phyloP scores from a whole-genome alignment of 1,140 invertebrate species.

The Drosophila fuyamai region DNA sequence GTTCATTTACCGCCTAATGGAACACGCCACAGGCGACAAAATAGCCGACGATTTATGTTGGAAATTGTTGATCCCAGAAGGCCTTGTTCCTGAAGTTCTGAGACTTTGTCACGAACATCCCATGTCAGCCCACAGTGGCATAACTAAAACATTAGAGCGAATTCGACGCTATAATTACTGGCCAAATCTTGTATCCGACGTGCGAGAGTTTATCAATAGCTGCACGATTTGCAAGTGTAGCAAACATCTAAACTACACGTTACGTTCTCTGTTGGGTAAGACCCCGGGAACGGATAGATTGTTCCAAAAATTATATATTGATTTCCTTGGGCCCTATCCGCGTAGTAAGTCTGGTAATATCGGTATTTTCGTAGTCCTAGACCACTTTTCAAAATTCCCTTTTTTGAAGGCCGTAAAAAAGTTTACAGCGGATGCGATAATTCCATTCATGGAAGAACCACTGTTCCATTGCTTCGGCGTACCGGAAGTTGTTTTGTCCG shows the following conservation, averaged over 20 bases:
- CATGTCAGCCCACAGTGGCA: slow-evolving; percentile 2
- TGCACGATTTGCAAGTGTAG: slow-evolving; percentile 1
- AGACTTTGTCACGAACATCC: not conserved
- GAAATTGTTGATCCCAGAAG: slow-evolving; percentile 4
- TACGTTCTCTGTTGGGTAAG: too few species aligned
- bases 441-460: not conserved
- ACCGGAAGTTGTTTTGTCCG: not conserved
- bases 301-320: not conserved
- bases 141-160: slow-evolving; percentile 6
- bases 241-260: not conserved
- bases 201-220: not conserved
- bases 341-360: slow-evolving; percentile 4
- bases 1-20: not conserved
- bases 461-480: slow-evolving; percentile 3
- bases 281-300: too few species aligned
- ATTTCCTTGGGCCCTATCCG: slow-evolving; percentile 1
- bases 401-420: not conserved
- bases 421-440: not conserved
- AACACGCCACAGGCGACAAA: slow-evolving; percentile 1
- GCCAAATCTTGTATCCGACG: not conserved
- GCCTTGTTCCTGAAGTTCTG: not conserved
- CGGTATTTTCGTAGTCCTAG: not conserved
- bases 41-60: not conserved
- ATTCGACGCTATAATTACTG: slow-evolving; percentile 8
- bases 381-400: slow-evolving; percentile 2